phyloP scores from a whole-genome alignment of 37 sponge, comb jelly and placozoan species.

The Eunapius fragilis region DNA sequence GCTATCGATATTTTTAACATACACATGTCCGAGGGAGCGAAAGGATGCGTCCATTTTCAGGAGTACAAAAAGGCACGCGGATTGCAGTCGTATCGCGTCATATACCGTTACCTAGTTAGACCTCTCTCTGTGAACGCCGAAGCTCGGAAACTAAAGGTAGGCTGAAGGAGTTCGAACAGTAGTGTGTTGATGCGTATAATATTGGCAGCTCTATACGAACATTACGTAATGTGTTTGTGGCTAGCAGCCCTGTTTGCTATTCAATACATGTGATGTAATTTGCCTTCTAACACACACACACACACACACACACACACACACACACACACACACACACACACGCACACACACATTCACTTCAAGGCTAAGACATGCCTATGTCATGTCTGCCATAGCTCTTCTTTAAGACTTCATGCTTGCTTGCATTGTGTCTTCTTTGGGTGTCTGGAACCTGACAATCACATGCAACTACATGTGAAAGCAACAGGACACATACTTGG shows the following conservation, averaged over 20 bases:
- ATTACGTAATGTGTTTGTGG: neutral
- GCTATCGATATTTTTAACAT: neutral
- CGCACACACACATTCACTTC: too few species aligned
- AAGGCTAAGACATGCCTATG: constrained; percentile 79
- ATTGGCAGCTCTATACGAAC: neutral
- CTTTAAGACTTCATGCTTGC: constrained; percentile 74
- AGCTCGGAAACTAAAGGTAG: constrained; percentile 74
- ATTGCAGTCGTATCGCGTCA: constrained; percentile 75
- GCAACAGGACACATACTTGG: constrained; percentile 68
- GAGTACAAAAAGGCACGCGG: constrained; percentile 48
- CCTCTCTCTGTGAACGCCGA: constrained; percentile 46
- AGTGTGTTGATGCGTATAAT: neutral
- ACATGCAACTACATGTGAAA: constrained; percentile 66
- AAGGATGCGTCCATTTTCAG: constrained; percentile 70
- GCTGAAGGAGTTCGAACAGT: neutral
- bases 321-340: too few species aligned
- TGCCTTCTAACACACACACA: too few species aligned
- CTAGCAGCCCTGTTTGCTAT: neutral
- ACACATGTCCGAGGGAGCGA: constrained; percentile 70
- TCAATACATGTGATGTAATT: too few species aligned
- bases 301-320: too few species aligned
- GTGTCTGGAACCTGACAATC: constrained; percentile 78
- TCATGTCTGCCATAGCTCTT: constrained; percentile 60
- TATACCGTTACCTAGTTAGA: constrained; percentile 84
- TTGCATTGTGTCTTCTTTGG: constrained; percentile 91